Percentiles rank a stretch among this genome's conserved stretches.
Conservation (phyloP, 2,888 invertebrate species). For the Trissonchulus sp. region DNA sequence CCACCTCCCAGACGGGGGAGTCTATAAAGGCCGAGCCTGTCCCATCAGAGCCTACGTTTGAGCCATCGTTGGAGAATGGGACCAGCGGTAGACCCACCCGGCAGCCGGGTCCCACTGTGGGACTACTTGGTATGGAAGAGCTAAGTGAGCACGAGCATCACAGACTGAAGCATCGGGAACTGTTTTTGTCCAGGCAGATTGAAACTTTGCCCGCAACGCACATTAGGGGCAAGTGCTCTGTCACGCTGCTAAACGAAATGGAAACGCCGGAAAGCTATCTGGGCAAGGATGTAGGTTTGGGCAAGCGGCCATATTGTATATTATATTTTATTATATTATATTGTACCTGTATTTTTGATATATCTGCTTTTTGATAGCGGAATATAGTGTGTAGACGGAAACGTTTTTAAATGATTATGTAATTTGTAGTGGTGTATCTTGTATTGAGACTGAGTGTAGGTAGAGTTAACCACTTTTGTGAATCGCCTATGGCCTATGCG, state of each 20-base stretch:
- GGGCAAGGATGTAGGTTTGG: slow-evolving; percentile 64
- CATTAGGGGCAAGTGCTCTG: slow-evolving; percentile 98
- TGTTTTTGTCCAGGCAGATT: slow-evolving; percentile 87
- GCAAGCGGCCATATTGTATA: too few species aligned
- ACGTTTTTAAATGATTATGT: slow-evolving; percentile 24
- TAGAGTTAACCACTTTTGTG: too few species aligned
- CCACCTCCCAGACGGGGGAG: not conserved
- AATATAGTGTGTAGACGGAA: too few species aligned
- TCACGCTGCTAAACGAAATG: slow-evolving; percentile 96
- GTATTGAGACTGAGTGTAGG: too few species aligned
- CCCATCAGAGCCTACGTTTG: not conserved
- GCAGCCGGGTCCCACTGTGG: slow-evolving; percentile 16
- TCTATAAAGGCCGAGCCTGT: not conserved
- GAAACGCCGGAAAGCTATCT: slow-evolving; percentile 93
- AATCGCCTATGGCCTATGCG: too few species aligned
- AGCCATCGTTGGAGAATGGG: slow-evolving; percentile 29
- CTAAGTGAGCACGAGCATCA: slow-evolving; percentile 75
- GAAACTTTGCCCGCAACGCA: slow-evolving; percentile 97
- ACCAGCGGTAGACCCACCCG: slow-evolving; percentile 33
- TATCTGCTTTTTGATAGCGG: too few species aligned
- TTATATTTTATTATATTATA: too few species aligned
- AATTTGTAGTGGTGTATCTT: too few species aligned
- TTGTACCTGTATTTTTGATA: too few species aligned
- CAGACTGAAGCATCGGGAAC: slow-evolving; percentile 92
- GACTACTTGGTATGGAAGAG: slow-evolving; percentile 13